phyloP scores from a whole-genome alignment of 2,113 vertebrate species.

The Dipodomys ordii region DNA sequence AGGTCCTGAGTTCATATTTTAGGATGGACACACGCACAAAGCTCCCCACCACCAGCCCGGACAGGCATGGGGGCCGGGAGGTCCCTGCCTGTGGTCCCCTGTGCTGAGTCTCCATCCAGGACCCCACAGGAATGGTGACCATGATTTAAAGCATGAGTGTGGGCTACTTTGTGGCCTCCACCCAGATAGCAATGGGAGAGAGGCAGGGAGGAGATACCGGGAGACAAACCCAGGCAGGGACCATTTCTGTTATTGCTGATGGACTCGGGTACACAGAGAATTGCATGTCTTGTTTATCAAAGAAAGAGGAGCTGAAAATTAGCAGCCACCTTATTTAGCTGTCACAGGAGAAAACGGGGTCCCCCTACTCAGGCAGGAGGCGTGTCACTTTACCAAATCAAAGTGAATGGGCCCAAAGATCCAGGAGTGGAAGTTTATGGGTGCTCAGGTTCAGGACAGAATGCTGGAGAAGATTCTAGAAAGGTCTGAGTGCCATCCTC shows the following conservation, averaged over 20 bases:
- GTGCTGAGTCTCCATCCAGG: background rate
- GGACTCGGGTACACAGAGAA: slow-evolving; percentile 32
- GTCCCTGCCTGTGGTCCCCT: background rate
- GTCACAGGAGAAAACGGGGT: background rate
- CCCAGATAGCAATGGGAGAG: background rate
- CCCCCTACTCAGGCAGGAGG: accelerated
- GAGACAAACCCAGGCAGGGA: background rate
- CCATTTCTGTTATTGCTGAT: background rate
- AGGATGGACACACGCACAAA: background rate
- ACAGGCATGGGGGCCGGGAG: background rate
- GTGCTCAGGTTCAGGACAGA: background rate
- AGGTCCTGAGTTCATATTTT: too few species aligned
- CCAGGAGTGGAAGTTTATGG: background rate
- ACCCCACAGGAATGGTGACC: background rate
- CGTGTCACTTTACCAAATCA: background rate
- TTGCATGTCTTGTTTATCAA: background rate
- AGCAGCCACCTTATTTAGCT: background rate
- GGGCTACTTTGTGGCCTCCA: background rate
- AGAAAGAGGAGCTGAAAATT: background rate
- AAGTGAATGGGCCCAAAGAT: background rate
- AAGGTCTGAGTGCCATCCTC: background rate
- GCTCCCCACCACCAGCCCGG: background rate
- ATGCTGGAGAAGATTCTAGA: background rate
- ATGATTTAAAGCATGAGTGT: slow-evolving; percentile 27
- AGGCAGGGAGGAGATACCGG: background rate